Conservation (phyloP, 2,797 vertebrate genomes). For the Miichthys miiuy region DNA sequence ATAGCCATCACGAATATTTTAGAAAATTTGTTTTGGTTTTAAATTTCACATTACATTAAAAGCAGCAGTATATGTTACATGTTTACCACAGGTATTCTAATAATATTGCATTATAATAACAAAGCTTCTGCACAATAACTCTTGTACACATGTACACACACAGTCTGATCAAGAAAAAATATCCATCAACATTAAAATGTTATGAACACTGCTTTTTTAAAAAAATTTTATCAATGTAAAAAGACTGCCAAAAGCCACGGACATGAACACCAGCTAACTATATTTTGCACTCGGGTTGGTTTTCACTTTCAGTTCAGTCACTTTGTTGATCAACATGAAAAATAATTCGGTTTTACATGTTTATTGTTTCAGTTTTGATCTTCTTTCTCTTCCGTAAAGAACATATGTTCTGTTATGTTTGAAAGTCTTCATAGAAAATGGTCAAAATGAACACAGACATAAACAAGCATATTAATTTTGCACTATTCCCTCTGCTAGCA, state of each 20-base stretch:
- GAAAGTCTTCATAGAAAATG: neutral
- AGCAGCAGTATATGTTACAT: neutral
- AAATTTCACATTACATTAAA: neutral
- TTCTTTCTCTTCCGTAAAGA: neutral
- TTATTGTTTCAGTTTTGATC: neutral
- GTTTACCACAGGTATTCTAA: neutral
- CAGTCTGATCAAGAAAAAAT: neutral
- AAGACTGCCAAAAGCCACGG: neutral
- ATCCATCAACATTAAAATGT: neutral
- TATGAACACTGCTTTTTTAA: neutral
- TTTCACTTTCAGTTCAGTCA: neutral
- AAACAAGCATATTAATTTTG: neutral
- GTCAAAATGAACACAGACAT: slow-evolving; percentile 5
- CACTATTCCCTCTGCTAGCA: neutral
- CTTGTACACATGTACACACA: neutral
- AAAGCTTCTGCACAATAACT: neutral
- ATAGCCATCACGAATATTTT: neutral
- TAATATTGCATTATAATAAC: neutral
- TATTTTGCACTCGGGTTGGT: neutral
- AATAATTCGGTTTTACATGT: neutral
- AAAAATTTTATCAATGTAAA: neutral
- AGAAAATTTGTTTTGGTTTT: neutral
- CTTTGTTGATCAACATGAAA: neutral
- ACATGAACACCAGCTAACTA: neutral
- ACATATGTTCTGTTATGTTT: neutral